Percentiles rank a stretch among this genome's conserved stretches.
Conservation (phyloP, 2,888 invertebrate genomes). For the Acrocera orbiculus region DNA sequence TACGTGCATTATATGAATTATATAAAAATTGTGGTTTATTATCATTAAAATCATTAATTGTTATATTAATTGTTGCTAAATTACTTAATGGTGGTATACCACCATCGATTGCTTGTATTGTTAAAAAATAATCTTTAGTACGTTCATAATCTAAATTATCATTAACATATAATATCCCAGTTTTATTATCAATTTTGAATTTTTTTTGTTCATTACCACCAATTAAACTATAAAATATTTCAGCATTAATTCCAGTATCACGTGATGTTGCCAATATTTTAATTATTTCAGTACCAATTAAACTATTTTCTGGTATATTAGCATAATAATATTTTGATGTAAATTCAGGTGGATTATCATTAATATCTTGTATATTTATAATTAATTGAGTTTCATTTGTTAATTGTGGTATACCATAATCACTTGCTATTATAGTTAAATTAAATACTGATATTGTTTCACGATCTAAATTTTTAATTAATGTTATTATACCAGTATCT, state of each 20-base stretch:
- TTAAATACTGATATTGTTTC: conserved; percentile 74
- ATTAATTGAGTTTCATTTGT: conserved; percentile 49
- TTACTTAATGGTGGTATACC: conserved; percentile 79
- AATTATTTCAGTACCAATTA: conserved; percentile 63
- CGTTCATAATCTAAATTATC: conserved; percentile 77
- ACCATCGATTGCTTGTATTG: conserved; percentile 78
- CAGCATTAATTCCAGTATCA: conserved; percentile 85
- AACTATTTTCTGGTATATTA: conserved; percentile 57
- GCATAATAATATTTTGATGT: conserved; percentile 63
- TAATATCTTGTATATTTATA: conserved; percentile 78
- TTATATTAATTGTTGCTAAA: conserved; percentile 71
- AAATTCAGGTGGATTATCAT: conserved; percentile 94
- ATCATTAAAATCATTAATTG: conserved; percentile 72
- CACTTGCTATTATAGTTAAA: conserved; percentile 64
- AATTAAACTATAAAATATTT: conserved; percentile 71
- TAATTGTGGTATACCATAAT: conserved; percentile 61
- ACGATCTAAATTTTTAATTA: conserved; percentile 68
- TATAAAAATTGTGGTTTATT: conserved; percentile 70
- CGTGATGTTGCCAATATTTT: conserved; percentile 78
- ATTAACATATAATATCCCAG: conserved; percentile 57
- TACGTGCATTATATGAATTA: conserved; percentile 52
- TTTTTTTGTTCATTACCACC: conserved; percentile 80
- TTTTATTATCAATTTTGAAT: conserved; percentile 54
- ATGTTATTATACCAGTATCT: conserved; percentile 70
- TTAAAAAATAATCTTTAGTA: conserved; percentile 67